Evolutionary conservation across 2,888 invertebrate species (phyloP), one percentile per base, ranked within the genome.

Genomic region (Julus scandinavius): DNA sequence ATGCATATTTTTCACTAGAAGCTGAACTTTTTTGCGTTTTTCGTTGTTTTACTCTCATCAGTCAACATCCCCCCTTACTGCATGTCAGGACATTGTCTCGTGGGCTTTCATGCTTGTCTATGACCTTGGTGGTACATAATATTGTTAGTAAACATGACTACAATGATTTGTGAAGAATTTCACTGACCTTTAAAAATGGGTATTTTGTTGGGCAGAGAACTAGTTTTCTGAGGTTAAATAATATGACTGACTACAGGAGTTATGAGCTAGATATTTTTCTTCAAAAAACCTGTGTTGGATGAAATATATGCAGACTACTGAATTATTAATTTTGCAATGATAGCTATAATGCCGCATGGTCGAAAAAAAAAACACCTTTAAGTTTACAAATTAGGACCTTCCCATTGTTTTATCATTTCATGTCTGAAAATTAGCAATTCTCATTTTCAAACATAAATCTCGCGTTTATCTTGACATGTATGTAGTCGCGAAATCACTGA

Each of bases 341-440:
- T 54, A 11, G 54, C 54, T 54, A 1, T 13, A 54, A 80, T 80
- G 38, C 29, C 80, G 1, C 80, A 38, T 2, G 45, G 45, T 45
- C 29, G 29, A 29, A 29, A 13, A 40, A 7, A 38, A 63, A 80
- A 40, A 80, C 11, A 29, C 13, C 13, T 29, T 4, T 15, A 80
- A 80, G 80, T 38, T 80, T 80, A 80, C 80, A 80, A 80, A 80
- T 80, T 40, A 80, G 38, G 38, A 38, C 13, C 29, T 38, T 20
- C 15, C 15, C 38, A 29, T 80, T 80, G 80, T 80, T 80, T 63
- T 80, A 80, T 29, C 13, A 38, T 80, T 80, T 15, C 38, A 80
- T 15, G 80, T 9, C 38, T 38, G 80, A 80, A 80, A 80, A 80
- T 80, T 80, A 80, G 80, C 80, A 80, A 80, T 80, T 80, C 80